Evolutionary conservation across 2,888 invertebrate genomes (phyloP), one percentile per base, ranked within the genome.

Genomic region (Amphipoea lucens): DNA sequence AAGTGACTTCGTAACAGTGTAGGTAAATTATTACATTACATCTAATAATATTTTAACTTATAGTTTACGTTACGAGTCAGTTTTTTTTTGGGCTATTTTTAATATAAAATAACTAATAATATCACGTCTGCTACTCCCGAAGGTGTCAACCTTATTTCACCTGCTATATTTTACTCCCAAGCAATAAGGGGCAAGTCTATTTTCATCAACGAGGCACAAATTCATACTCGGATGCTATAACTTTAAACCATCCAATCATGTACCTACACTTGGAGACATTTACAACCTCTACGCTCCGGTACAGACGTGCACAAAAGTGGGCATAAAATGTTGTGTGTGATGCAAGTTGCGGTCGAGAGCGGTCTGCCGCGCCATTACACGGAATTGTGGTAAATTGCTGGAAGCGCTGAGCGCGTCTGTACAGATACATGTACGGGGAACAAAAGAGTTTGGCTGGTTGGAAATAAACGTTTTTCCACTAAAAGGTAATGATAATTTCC

Each of bases 311-410:
- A 84, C 74, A 75, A 60, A 77, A 81, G 76, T 67, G 74, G 65
- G 51, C 29, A 84, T 73, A 77, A 87, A 80, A 67, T 75, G 29
- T 73, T 48, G 72, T 67, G 17, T 72, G 76, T 69, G 62, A 68
- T 71, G 79, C 70, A 67, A 83, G 84, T 76, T 76, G 79, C 62
- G 54, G 36, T 42, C 63, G 73, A 5, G 60, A 72, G 71, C 74
- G 68, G 85, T 67, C 63, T 80, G 72, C 72, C 74, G 75, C 81
- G 51, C 80, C 86, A 85, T 82, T 88, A 85, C 68, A 66, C 72
- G 57, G 69, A 78, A 76, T 75, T 85, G 78, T 69, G 45, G 76
- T 40, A 88, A 83, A 83, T 88, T 82, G 83, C 76, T 83, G 62
- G 42, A 76, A 79, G 68, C 67, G 45, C 51, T 73, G 77, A 66